phyloP scores from a whole-genome alignment of 1,140 invertebrate species.

The Procambarus virginalis region DNA sequence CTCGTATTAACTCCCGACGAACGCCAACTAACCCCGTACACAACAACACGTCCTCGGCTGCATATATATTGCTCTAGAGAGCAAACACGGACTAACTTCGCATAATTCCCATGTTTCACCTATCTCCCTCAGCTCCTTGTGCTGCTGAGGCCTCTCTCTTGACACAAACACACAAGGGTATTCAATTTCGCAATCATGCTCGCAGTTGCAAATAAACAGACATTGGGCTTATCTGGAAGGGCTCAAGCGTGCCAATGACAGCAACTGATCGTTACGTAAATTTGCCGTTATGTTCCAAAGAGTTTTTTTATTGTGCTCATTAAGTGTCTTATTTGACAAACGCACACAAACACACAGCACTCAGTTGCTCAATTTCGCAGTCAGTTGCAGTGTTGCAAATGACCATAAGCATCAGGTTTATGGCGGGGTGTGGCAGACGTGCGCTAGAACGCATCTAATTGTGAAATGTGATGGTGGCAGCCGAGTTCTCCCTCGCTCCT shows the following conservation, averaged over 20 bases:
- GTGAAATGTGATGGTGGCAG: background rate
- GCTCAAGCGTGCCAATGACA: too few relatives aligned
- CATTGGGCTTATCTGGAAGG: too few relatives aligned
- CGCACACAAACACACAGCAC: constrained; percentile 5
- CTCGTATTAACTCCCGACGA: background rate
- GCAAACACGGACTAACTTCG: background rate
- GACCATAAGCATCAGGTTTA: background rate
- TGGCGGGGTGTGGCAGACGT: background rate
- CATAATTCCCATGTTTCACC: background rate
- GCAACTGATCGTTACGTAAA: too few relatives aligned
- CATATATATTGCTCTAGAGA: background rate
- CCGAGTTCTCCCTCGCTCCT: background rate
- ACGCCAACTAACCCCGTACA: background rate
- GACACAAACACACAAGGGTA: background rate
- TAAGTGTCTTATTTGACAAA: background rate
- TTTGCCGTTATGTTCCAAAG: too few relatives aligned
- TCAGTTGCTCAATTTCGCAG: background rate
- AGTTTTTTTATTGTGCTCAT: too few relatives aligned
- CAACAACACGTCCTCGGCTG: background rate
- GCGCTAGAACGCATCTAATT: constrained; percentile 8
- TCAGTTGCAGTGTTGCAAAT: background rate
- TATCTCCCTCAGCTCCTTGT: background rate
- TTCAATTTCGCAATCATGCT: background rate
- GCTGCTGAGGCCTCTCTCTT: background rate
- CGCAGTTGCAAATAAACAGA: background rate